Base-by-base conservation (phyloP, 92 coral and sea anemone species). In the Ricordea florida region DNA sequence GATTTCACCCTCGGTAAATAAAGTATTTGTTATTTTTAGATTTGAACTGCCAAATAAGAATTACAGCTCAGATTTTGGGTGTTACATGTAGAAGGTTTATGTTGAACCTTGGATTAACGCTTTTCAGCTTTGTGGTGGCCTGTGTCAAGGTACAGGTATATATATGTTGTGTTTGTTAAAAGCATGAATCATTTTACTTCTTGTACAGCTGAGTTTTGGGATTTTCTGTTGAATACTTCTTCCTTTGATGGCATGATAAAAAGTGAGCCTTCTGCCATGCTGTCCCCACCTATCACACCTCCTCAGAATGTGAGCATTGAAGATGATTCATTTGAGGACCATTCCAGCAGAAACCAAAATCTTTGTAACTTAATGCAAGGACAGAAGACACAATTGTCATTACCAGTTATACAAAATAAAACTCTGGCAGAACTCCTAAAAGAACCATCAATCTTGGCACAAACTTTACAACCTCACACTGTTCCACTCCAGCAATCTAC, bases 271-370 rank as follows among this genome's bases (percentile, higher is more conserved):
- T 55, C 73, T 0, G 11, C 50, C 24, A 50, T 77, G 8, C 72
- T 88, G 6, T 83, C 97, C 11, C 97, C 97, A 5, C 97, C 97
- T 10, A 89, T 81, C 29, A 83, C 93, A 1, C 97, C 97, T 33
- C 90, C 93, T 20, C 79, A 91, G 43, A 42, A 77, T 13, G 72
- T 91, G 89, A 87, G 36, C 6, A 69, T 83, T 21, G 82, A 88
- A 41, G 97, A 91, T 3, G 93, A 91, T 46, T 28, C 67, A 0
- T 59, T 64, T 70, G 41, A 31, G 30, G 16, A 41, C 32, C 70
- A 44, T 35, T 46, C 44, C 27, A 23, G 59, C 2, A 26, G 58
- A 1, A 57, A 57, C 13, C 68, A 61, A 36, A 34, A 73, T 34
- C 58, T 73, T 32, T 28, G 57, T 8, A 58, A 43, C 17, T 33